Evolutionary conservation across 2,888 invertebrate genomes (phyloP).

Genomic region (Neria commutata): DNA sequence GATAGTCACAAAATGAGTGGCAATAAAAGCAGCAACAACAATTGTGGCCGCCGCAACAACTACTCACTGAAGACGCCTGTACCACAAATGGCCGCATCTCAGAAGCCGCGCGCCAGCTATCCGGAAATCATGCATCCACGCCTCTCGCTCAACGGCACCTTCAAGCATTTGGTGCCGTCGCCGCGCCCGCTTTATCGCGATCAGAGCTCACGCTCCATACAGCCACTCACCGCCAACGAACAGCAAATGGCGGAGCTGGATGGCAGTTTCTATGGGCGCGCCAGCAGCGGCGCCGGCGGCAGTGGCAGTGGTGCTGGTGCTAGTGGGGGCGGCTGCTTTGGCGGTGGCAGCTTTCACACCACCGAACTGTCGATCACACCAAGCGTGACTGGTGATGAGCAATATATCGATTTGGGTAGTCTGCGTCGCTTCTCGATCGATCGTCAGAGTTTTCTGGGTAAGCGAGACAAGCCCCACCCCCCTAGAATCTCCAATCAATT

Average conservation of each 20-base stretch:
- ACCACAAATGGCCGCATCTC: conserved; percentile 29
- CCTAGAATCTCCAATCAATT: too few relatives aligned
- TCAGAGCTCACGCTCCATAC: conserved; percentile 58
- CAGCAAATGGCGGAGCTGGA: conserved; percentile 58
- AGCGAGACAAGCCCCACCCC: conserved; percentile 37
- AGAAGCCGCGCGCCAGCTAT: conserved; percentile 52
- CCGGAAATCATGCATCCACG: conserved; percentile 60
- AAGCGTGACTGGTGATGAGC: conserved; percentile 56
- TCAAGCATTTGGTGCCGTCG: conserved; percentile 58
- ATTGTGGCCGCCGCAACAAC: conserved; percentile 1
- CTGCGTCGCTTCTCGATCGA: conserved; percentile 60
- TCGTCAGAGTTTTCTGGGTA: conserved; percentile 61
- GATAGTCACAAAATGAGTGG: conserved; percentile 21
- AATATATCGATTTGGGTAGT: conserved; percentile 59
- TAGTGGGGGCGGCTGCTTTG: conserved; percentile 37
- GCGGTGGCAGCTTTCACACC: conserved; percentile 50
- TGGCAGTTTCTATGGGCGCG: conserved; percentile 52
- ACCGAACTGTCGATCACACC: conserved; percentile 59
- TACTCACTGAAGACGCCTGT: conserved; percentile 7
- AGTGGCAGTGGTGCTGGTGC: conserved; percentile 18
- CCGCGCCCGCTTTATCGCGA: conserved; percentile 57
- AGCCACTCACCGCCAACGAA: conserved; percentile 54
- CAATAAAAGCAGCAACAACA: conserved; percentile 21
- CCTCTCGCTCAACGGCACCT: conserved; percentile 58
- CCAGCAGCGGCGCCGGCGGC: conserved; percentile 33